Conservation (phyloP, 1,140 invertebrate species). For the Drosophila repletoides region DNA sequence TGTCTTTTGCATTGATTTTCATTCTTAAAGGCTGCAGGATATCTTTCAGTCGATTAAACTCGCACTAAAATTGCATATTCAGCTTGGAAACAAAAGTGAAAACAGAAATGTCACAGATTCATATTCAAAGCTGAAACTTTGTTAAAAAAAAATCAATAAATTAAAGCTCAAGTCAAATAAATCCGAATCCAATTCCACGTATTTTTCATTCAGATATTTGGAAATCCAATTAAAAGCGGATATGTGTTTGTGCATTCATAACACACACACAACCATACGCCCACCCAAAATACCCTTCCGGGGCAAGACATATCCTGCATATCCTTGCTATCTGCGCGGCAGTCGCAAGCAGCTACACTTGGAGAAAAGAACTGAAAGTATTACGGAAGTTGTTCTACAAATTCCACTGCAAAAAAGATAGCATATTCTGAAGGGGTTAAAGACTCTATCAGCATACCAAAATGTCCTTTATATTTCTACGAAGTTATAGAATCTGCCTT, state of each 20-base stretch:
- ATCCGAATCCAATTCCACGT: background rate
- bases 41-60: background rate
- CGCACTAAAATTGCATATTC: background rate
- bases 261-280: background rate
- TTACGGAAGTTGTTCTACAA: no score
- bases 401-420: no score
- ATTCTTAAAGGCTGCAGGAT: background rate
- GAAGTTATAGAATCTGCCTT: no score
- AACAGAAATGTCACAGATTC: background rate
- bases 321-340: slow-evolving; percentile 15
- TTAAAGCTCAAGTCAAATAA: background rate
- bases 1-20: background rate
- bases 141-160: background rate
- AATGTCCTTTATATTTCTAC: no score
- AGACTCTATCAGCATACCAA: no score
- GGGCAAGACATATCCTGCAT: slow-evolving; percentile 13
- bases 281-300: no score
- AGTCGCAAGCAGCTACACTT: background rate
- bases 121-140: background rate
- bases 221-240: slow-evolving; percentile 17
- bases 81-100: background rate
- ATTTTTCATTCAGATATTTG: background rate
- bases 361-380: no score
- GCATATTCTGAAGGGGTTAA: no score
- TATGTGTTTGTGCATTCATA: slow-evolving; percentile 2